Conservation (phyloP, 2,888 invertebrate species). For the Anthophora plumipes region DNA sequence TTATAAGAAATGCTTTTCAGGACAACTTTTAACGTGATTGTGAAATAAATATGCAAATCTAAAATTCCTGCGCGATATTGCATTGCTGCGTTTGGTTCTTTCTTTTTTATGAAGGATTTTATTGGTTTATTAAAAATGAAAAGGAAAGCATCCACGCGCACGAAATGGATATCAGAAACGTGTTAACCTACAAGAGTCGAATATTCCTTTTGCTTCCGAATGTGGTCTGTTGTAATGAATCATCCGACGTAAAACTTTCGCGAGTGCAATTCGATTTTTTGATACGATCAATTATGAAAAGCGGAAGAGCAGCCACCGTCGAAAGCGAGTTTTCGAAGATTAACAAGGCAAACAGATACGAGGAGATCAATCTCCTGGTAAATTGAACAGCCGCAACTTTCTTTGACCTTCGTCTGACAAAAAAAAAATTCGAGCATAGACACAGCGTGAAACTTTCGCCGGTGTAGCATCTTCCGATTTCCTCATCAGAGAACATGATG, state of each 20-base stretch:
- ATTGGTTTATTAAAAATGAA: background rate
- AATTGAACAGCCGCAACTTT: slow-evolving; percentile 41
- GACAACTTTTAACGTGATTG: too few relatives aligned
- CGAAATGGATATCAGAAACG: background rate
- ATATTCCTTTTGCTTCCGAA: slow-evolving; percentile 1
- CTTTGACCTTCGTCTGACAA: slow-evolving; percentile 46
- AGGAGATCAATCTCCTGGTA: background rate
- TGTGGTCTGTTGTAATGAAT: background rate
- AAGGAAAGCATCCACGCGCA: background rate
- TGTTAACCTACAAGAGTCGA: background rate
- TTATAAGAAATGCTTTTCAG: too few relatives aligned
- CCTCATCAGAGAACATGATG: background rate
- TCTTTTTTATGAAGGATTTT: background rate
- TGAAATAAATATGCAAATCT: too few relatives aligned
- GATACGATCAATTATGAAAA: background rate
- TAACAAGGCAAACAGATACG: background rate
- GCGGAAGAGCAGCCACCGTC: background rate
- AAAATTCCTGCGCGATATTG: too few relatives aligned
- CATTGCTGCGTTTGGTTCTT: too few relatives aligned
- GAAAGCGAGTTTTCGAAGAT: slow-evolving; percentile 21
- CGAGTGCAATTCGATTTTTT: background rate
- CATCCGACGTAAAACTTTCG: background rate
- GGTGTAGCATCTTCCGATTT: slow-evolving; percentile 39
- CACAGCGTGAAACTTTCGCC: slow-evolving; percentile 57
- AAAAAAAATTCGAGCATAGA: slow-evolving; percentile 35